Base-by-base conservation (phyloP, 2,888 invertebrate species). In the Cryptocephalus moraei region DNA sequence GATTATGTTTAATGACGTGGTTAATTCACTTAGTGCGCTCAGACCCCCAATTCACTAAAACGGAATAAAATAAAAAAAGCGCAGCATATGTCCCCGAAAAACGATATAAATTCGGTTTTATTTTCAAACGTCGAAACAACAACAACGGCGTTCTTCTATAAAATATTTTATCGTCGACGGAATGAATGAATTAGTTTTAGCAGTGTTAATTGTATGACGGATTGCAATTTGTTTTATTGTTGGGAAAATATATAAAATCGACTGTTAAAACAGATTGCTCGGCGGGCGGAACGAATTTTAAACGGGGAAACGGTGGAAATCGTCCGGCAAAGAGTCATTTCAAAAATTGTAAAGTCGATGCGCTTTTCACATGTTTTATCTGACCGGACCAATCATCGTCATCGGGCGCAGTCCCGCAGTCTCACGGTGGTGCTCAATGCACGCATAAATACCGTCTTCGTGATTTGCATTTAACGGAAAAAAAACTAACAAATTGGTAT, bases 1-100 rank as follows among this genome's bases (percentile, higher is more conserved):
- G 62, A 61, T 63, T 63, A 55, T 57, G 57, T 56, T 61, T 62
- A 62, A 63, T 61, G 61, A 58, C 58, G 61, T 58, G 62, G 60
- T 58, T 60, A 62, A 62, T 62, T 62, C 61, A 61, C 61, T 62
- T 59, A 59, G 49, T 57, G 54, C 49, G 49, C 49, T 49, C 50
- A 51, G 55, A 56, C 54, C 48, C 53, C 47, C 41, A 44, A 43
- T 22, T 22, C 22, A 22, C 22, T 22, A 22, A 22, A 22, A 22
- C 22, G 22, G 6, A 22, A 22, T 22, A 22, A 22, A 22, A 22
- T 22, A 22, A 22, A 47, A 50, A 52, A 52, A 50, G 46, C 45
- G 10, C 49, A 47, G 43, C 49, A 53, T 49, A 49, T 52, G 54
- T 46, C 50, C 46, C 39, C 39, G 43, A 38, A 43, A 39, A 43